Evolutionary conservation across 64 coral and sea anemone species (phyloP).

Genomic region (Astreopora myriophthalma): DNA sequence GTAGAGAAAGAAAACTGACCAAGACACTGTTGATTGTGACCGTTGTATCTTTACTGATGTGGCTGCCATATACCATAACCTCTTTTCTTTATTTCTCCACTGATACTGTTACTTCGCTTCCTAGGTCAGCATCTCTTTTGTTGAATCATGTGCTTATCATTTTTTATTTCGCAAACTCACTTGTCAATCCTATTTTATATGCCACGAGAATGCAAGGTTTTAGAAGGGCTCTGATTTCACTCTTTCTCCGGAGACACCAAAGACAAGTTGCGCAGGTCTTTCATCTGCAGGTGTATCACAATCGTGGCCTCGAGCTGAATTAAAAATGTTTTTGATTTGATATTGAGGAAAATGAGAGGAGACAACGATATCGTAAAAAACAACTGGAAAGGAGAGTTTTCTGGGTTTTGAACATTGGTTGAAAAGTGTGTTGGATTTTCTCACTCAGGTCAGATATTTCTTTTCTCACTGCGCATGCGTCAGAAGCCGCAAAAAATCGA

Average conservation of each 20-base stretch:
- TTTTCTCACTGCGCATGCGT: too few relatives aligned
- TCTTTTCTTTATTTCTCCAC: background rate
- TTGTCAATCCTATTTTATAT: background rate
- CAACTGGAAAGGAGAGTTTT: too few relatives aligned
- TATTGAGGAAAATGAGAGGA: too few relatives aligned
- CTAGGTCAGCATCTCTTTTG: background rate
- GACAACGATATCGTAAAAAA: too few relatives aligned
- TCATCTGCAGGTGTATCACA: too few relatives aligned
- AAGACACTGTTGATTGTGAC: background rate
- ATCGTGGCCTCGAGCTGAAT: too few relatives aligned
- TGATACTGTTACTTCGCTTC: background rate
- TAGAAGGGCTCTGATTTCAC: background rate
- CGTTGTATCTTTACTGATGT: background rate
- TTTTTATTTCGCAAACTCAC: background rate
- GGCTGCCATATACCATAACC: background rate
- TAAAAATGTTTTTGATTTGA: too few relatives aligned
- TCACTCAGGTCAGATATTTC: too few relatives aligned
- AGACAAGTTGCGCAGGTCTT: background rate
- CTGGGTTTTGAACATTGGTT: too few relatives aligned
- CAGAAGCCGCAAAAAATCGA: too few relatives aligned
- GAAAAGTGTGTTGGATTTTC: too few relatives aligned
- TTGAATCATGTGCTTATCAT: background rate
- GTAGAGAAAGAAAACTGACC: slow-evolving; percentile 22
- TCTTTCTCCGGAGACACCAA: background rate
- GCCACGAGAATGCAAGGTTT: background rate